Percentiles rank a stretch among this genome's conserved stretches.
phyloP scores from a whole-genome alignment of 2,113 vertebrate species.

The Nothoprocta pentlandii region DNA sequence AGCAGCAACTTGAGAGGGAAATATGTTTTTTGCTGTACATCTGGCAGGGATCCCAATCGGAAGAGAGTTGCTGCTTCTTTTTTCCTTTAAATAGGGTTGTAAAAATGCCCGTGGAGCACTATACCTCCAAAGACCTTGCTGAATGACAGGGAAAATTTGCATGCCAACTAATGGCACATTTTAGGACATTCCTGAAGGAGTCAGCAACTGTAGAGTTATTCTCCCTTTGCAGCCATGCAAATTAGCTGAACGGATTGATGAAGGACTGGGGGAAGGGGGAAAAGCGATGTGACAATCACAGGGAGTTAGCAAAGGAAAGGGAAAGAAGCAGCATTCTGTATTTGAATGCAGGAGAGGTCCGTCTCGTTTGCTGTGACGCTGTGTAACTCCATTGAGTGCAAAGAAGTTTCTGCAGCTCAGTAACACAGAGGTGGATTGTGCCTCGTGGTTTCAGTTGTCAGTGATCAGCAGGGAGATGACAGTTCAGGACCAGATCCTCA shows the following conservation, averaged over 20 bases:
- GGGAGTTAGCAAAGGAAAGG: background rate
- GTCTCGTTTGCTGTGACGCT: rapidly evolving
- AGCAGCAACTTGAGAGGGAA: background rate
- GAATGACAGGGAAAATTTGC: background rate
- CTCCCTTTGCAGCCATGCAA: conserved; percentile 11
- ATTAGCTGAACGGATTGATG: background rate
- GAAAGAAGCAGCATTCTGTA: background rate
- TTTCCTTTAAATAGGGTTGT: background rate
- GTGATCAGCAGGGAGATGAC: conserved; percentile 26
- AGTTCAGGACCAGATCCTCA: conserved; percentile 27
- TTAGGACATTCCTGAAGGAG: background rate
- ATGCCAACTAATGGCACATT: background rate
- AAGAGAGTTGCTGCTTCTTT: background rate
- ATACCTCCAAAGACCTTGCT: background rate
- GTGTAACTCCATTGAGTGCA: background rate
- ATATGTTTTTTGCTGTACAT: background rate
- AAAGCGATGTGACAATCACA: background rate
- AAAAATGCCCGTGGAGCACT: background rate
- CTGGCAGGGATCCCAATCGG: background rate
- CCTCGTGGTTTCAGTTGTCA: conserved; percentile 19
- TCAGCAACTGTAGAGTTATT: background rate
- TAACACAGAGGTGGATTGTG: conserved; percentile 7
- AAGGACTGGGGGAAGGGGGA: background rate
- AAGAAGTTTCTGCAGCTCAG: background rate
- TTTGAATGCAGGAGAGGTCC: background rate